Base-by-base conservation (phyloP, 2,797 vertebrate species). In the Huso huso region DNA sequence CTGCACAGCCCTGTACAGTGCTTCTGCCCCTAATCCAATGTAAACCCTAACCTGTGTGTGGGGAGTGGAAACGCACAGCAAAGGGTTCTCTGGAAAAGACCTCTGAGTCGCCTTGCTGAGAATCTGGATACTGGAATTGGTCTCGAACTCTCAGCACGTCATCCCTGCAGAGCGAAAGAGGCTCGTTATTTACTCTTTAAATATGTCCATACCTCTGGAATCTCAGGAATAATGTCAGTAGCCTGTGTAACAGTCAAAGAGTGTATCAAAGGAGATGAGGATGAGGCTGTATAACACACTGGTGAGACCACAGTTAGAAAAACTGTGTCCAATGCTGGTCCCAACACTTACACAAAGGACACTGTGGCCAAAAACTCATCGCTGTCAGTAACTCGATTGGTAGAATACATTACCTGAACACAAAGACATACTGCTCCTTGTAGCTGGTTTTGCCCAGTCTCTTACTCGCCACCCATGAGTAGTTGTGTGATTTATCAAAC, bases 381-480 rank as follows among this genome's bases (percentile, higher is more conserved):
- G 15, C 23, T 62, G 61, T 10, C 61, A 9, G 10, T 1, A 10
- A 10, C 15, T 62, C 15, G 15, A 15, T 3, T 62, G 13, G 2
- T 18, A 1, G 59, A 61, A 61, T 5, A 10, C 9, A 7, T 81
- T 76, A 92, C 92, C 89, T 89, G 83, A 87, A 92, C 6, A 92
- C 59, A 68, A 93, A 93, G 62, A 89, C 84, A 18, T 90, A 90
- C 79, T 93, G 91, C 79, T 93, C 92, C 75, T 89, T 85, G 80
- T 93, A 93, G 0, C 77, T 69, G 3, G 79, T 72, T 60, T 84
- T 77, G 49, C 92, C 91, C 51, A 93, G 83, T 23, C 90, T 76
- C 63, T 71, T 76, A 62, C 90, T 92, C 64, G 83, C 76, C 74
- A 90, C 78, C 49, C 62, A 51, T 0, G 65, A 8, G 55, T 91